These are phyloP conservation scores for Ditula angustiorana DNA, from an alignment of 2,888 invertebrate genomes.

Conservation along the genomic window DNA sequence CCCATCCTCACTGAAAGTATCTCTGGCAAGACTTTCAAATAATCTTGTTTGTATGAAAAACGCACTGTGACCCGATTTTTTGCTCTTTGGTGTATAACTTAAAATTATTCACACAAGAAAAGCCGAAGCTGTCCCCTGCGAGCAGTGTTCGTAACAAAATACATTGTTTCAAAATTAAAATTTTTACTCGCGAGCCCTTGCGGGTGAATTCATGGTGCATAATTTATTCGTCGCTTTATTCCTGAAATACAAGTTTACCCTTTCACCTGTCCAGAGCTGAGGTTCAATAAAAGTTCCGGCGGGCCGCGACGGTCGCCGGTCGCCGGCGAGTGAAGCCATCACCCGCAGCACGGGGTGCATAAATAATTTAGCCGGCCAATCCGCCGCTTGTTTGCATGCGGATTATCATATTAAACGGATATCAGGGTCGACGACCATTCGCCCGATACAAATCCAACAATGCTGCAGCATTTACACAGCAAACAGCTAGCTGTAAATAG, in stretches of 20 bases:
- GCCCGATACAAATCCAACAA: conserved; percentile 76
- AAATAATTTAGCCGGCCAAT: conserved; percentile 83
- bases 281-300: conserved; percentile 73
- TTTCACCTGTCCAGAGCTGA: conserved; percentile 65
- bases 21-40: too few species aligned
- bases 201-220: conserved; percentile 49
- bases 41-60: too few species aligned
- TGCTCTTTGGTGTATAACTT: conserved; percentile 31
- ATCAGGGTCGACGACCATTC: conserved; percentile 72
- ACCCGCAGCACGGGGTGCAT: conserved; percentile 78
- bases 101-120: conserved; percentile 28
- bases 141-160: conserved; percentile 26
- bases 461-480: conserved; percentile 78
- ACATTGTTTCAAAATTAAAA: conserved; percentile 39
- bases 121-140: conserved; percentile 39
- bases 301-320: conserved; percentile 38
- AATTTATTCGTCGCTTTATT: conserved; percentile 59
- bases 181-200: conserved; percentile 31
- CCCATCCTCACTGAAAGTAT: too few species aligned
- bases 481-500: conserved; percentile 54
- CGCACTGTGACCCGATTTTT: too few species aligned
- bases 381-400: conserved; percentile 82
- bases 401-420: conserved; percentile 86
- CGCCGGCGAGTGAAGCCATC: conserved; percentile 72
- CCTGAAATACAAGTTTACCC: conserved; percentile 55